Percentiles rank a stretch among this genome's conserved stretches.
Evolutionary conservation across 2,797 vertebrate genomes (phyloP).

Genomic region (Hafferia zeledoni): DNA sequence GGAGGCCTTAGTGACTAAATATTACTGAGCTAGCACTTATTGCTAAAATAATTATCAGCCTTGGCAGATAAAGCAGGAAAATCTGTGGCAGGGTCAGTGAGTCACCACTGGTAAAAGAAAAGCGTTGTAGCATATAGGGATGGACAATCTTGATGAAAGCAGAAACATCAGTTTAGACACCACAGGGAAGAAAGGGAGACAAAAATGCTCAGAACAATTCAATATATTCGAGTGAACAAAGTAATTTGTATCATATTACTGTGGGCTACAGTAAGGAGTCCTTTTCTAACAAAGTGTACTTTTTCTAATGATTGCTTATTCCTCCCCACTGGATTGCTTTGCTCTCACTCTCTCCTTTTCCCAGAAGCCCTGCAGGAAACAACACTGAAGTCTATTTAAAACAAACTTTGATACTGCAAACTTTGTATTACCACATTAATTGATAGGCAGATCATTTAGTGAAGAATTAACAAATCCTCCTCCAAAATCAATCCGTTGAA

Average conservation of each 20-base stretch:
- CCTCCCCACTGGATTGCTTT: neutral
- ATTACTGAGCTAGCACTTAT: constrained; percentile 36
- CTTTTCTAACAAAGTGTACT: neutral
- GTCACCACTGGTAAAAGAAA: neutral
- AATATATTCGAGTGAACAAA: neutral
- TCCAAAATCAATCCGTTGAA: neutral
- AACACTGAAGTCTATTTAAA: neutral
- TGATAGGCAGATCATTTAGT: neutral
- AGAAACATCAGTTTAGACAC: neutral
- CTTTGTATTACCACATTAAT: neutral
- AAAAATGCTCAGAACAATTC: neutral
- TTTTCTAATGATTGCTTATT: neutral
- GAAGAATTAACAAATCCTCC: constrained; percentile 1
- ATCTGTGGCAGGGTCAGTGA: neutral
- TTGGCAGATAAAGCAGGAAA: constrained; percentile 35
- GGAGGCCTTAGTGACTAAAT: neutral
- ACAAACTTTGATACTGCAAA: neutral
- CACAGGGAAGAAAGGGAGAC: neutral
- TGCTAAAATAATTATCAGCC: constrained; percentile 51
- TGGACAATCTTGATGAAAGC: neutral
- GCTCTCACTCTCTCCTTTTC: neutral
- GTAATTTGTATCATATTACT: neutral
- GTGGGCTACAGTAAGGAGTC: neutral
- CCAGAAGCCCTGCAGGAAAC: neutral
- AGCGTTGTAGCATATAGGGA: neutral